phyloP scores from a whole-genome alignment of 2,797 vertebrate species.

The Pipistrellus pygmaeus region DNA sequence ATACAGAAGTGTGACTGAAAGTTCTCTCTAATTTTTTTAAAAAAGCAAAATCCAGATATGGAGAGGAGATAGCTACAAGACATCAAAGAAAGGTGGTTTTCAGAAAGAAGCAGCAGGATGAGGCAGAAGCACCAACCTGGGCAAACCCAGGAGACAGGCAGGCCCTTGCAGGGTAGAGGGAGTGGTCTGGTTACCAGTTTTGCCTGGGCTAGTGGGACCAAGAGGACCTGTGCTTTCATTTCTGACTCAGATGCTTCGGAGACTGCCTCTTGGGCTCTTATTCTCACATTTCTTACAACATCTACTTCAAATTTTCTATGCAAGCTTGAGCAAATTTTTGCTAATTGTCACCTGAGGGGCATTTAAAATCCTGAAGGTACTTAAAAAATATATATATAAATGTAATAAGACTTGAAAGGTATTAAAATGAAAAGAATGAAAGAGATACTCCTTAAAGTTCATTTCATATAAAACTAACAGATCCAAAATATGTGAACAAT shows the following conservation, averaged over 20 bases:
- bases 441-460: neutral
- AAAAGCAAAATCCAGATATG: neutral
- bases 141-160: neutral
- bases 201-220: neutral
- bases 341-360: neutral
- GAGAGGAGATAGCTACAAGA: neutral
- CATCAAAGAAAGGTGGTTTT: neutral
- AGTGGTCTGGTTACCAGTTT: neutral
- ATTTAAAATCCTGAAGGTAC: neutral
- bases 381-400: slow-evolving; percentile 5
- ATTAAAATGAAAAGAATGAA: neutral
- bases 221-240: neutral
- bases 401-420: neutral
- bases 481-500: slow-evolving; percentile 3
- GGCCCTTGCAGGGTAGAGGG: neutral
- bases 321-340: neutral
- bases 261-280: neutral
- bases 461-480: neutral
- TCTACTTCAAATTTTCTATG: neutral
- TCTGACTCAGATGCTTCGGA: neutral
- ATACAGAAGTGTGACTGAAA: neutral
- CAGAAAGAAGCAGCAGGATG: too few relatives aligned
- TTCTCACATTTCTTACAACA: neutral
- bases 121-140: neutral
- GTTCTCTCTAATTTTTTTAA: neutral